These are phyloP conservation scores for Lucifuga dentata DNA, from an alignment of 2,113 vertebrate species.

Conservation along the genomic window DNA sequence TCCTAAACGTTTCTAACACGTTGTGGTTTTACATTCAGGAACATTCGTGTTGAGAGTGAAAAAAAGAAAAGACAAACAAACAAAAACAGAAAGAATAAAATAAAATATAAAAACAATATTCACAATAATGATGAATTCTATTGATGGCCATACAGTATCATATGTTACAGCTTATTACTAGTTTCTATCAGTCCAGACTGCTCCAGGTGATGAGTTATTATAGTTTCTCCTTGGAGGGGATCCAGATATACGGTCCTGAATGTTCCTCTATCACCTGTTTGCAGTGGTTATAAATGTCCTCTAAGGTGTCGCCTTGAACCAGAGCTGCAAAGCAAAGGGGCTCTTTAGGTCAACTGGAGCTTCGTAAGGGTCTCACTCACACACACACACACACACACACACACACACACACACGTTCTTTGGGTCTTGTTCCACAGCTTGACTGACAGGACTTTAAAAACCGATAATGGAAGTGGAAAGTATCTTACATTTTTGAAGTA, in stretches of 20 bases:
- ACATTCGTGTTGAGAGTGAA: conserved; percentile 81
- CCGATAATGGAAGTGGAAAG: too few relatives aligned
- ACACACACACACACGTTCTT: too few relatives aligned
- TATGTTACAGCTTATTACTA: conserved; percentile 91
- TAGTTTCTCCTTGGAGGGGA: conserved; percentile 98
- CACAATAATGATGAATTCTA: conserved; percentile 90
- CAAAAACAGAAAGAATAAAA: conserved; percentile 44
- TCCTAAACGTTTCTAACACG: conserved; percentile 74
- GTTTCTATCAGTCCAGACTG: conserved; percentile 81
- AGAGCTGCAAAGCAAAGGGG: conserved; percentile 85
- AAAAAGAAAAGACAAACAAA: conserved; percentile 52
- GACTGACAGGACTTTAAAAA: too few relatives aligned
- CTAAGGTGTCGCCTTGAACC: conserved; percentile 97
- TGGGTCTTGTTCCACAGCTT: too few relatives aligned
- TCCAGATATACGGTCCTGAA: conserved; percentile 99
- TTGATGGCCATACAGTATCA: conserved; percentile 89
- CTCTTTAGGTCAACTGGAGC: conserved; percentile 12
- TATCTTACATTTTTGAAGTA: too few relatives aligned
- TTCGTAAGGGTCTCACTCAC: too few relatives aligned
- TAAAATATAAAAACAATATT: conserved; percentile 58
- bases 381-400: not conserved
- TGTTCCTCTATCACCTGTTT: conserved; percentile 99
- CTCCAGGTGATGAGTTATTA: conserved; percentile 83
- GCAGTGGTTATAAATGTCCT: conserved; percentile 98
- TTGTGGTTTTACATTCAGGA: conserved; percentile 82